Base-by-base conservation (phyloP, 2,888 invertebrate species). In the Morpho deidamia region DNA sequence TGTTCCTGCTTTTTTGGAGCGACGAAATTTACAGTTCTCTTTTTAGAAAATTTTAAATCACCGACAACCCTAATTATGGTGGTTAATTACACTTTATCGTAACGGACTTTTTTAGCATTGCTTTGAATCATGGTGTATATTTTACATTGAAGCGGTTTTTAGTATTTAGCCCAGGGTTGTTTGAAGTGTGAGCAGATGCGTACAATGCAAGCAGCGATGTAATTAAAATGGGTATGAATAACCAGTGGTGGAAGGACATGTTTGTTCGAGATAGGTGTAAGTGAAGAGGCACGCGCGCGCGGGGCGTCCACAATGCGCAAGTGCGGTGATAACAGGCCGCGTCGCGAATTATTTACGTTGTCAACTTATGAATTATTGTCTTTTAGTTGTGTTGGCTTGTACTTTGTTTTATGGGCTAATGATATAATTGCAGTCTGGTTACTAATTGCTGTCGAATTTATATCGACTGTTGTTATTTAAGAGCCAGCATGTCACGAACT, bases 361-460 rank as follows among this genome's bases (percentile, higher is more conserved):
- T 81, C 83, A 83, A 82, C 81, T 81, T 82, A 79, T 82, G 80
- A 82, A 81, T 81, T 81, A 79, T 79, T 81, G 80, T 81, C 78
- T 79, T 79, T 74, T 74, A 76, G 76, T 77, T 78, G 42, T 54
- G 46, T 59, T 54, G 43, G 37, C 52, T 53, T 46, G 55, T 39
- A 51, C 47, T 52, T 55, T 44, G 44, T 44, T 56, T 44, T 35
- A 51, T 47, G 48, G 51, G 57, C 42, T 51, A 51, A 48, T 57
- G 51, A 57, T 11, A 38, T 42, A 38, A 37, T 42, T 14, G 23
- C 34, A 55, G 44, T 54, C 55, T 57, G 44, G 44, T 34, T 44
- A 12, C 41, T 42, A 51, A 47, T 40, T 50, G 39, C 48, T 48
- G 33, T 39, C 48, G 34, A 39, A 32, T 23, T 46, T 32, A 39